A percentile compares a stretch with the other conserved stretches of the same genome.
Evolutionary conservation across 2,888 invertebrate species (phyloP).

Genomic region (Dione vanillae): DNA sequence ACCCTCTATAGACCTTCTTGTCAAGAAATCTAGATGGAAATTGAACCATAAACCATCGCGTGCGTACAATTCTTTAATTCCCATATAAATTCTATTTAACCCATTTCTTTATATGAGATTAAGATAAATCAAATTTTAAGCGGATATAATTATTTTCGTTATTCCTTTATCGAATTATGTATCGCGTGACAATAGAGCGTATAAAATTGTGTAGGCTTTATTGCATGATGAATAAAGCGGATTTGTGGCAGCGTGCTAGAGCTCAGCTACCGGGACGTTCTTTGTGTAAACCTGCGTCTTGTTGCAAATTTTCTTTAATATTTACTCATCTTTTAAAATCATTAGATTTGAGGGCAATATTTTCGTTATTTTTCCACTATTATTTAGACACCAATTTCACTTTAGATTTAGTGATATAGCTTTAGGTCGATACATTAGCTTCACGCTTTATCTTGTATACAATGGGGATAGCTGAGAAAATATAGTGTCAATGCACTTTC

Average conservation of each 20-base stretch:
- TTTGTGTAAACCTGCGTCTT: background rate
- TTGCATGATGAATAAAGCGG: slow-evolving; percentile 19
- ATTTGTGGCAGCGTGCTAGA: slow-evolving; percentile 1
- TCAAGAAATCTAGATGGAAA: no score
- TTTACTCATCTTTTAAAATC: background rate
- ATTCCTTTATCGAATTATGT: slow-evolving; percentile 33
- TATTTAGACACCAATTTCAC: no score
- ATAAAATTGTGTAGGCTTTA: slow-evolving; percentile 32
- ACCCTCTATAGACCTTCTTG: no score
- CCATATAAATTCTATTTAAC: slow-evolving; percentile 9
- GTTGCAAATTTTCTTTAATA: background rate
- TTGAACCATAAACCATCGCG: background rate
- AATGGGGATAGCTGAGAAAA: no score
- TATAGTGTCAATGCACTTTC: no score
- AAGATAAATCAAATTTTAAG: slow-evolving; percentile 12
- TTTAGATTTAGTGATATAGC: no score
- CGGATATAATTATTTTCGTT: slow-evolving; percentile 27
- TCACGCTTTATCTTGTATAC: no score
- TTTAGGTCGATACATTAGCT: no score
- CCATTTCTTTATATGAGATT: slow-evolving; percentile 12
- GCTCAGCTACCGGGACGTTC: background rate
- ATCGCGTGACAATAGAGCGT: slow-evolving; percentile 31
- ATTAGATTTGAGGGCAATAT: no score
- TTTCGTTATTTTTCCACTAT: no score
- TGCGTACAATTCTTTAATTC: slow-evolving; percentile 7